A percentile compares a stretch with the other conserved stretches of the same genome.
Evolutionary conservation across 2,888 invertebrate species (phyloP).

Genomic region (Dastarcus helophoroides): DNA sequence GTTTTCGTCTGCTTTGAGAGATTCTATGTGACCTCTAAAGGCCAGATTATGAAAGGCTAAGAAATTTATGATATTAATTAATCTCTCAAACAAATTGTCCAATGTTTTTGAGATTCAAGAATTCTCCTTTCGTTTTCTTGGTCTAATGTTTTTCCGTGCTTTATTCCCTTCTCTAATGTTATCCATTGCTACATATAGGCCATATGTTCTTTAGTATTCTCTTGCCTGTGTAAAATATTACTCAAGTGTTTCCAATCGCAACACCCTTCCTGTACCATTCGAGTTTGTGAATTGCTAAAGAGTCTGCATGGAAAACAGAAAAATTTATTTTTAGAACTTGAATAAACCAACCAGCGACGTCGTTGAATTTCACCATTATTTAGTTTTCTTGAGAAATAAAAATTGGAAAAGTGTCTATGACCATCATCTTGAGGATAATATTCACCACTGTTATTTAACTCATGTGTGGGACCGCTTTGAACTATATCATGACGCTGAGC

Average conservation of each 20-base stretch:
- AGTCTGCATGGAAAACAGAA: constrained; percentile 14
- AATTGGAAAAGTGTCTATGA: constrained; percentile 10
- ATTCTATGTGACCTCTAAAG: constrained; percentile 11
- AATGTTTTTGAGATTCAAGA: constrained; percentile 9
- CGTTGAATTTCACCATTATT: constrained; percentile 16
- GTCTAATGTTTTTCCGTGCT: constrained; percentile 12
- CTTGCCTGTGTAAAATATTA: constrained; percentile 12
- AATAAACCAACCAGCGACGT: constrained; percentile 13
- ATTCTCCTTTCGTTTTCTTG: constrained; percentile 7
- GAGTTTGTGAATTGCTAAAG: constrained; percentile 13
- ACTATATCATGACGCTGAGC: constrained; percentile 11
- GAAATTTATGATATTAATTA: constrained; percentile 8
- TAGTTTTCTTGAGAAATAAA: constrained; percentile 16
- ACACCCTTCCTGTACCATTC: constrained; percentile 11
- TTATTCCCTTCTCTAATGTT: constrained; percentile 13
- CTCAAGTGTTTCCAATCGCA: constrained; percentile 10
- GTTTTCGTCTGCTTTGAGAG: constrained; percentile 9
- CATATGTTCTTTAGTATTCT: constrained; percentile 10
- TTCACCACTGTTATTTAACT: constrained; percentile 12
- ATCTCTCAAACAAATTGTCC: constrained; percentile 9
- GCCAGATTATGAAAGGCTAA: constrained; percentile 7
- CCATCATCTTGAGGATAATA: constrained; percentile 11
- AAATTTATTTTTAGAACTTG: constrained; percentile 13
- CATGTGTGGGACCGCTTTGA: constrained; percentile 11
- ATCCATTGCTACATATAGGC: constrained; percentile 10